Evolutionary conservation across 2,113 vertebrate genomes (phyloP).

Genomic region (Pituophis catenifer): DNA sequence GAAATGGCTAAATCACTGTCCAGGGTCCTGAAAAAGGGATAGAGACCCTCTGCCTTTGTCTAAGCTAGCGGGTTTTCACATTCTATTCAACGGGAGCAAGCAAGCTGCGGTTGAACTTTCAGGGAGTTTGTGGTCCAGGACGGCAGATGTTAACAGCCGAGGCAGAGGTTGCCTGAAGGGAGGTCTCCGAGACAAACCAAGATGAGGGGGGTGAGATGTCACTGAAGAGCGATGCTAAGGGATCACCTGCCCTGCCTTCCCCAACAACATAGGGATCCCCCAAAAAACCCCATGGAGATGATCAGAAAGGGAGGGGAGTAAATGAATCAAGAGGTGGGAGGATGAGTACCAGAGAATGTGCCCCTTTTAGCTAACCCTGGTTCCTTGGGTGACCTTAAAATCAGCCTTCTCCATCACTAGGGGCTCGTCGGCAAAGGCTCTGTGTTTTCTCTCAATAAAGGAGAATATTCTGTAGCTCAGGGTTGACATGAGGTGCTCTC

Average conservation of each 20-base stretch:
- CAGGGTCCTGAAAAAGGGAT: neutral
- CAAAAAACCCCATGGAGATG: neutral
- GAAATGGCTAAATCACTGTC: neutral
- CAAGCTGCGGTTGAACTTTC: neutral
- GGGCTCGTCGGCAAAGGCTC: neutral
- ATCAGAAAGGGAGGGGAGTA: neutral
- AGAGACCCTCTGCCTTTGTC: no score
- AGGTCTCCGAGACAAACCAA: neutral
- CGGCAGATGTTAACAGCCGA: neutral
- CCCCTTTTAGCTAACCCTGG: neutral
- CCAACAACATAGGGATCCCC: neutral
- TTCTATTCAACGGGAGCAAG: neutral
- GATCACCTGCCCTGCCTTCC: neutral
- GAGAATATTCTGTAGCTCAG: no score
- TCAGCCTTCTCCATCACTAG: neutral
- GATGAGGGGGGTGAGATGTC: fast-evolving
- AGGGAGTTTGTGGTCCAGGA: neutral
- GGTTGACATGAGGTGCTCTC: no score
- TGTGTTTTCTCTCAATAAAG: no score
- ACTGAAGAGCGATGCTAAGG: neutral
- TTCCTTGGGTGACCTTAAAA: neutral
- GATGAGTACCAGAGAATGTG: neutral
- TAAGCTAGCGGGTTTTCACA: neutral
- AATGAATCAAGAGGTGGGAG: neutral
- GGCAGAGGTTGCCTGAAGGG: neutral